phyloP scores from a whole-genome alignment of 2,797 vertebrate genomes.

The Trachurus trachurus region DNA sequence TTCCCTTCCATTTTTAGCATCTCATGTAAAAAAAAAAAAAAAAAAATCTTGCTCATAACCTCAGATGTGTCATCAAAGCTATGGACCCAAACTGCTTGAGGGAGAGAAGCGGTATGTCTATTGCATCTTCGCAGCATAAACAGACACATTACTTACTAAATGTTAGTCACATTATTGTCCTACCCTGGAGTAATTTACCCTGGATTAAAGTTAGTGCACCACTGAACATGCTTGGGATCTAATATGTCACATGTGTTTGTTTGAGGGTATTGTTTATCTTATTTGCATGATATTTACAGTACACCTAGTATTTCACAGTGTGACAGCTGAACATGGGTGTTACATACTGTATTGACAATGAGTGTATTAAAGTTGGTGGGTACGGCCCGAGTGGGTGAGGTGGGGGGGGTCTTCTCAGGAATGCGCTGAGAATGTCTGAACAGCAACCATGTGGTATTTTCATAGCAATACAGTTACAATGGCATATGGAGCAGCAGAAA shows the following conservation, averaged over 20 bases:
- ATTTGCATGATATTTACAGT: neutral
- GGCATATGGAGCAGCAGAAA: no score
- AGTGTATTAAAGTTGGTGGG: neutral
- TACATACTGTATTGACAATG: neutral
- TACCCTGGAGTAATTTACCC: slow-evolving; percentile 6
- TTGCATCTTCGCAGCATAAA: slow-evolving; percentile 53
- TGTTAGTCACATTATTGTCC: slow-evolving; percentile 31
- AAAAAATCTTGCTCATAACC: slow-evolving; percentile 69
- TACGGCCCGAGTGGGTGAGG: neutral
- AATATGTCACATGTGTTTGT: neutral
- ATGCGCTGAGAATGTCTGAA: no score
- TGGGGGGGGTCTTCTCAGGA: neutral
- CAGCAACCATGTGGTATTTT: no score
- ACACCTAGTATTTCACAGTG: neutral
- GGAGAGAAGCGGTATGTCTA: slow-evolving; percentile 49
- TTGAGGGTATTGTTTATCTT: neutral
- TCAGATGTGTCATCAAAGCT: slow-evolving; percentile 83
- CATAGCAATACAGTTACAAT: no score
- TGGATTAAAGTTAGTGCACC: neutral
- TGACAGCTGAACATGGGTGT: slow-evolving; percentile 4
- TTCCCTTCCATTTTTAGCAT: slow-evolving; percentile 85
- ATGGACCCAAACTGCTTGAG: slow-evolving; percentile 60
- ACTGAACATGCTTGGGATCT: slow-evolving; percentile 1
- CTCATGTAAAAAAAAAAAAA: slow-evolving; percentile 60
- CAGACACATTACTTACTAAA: slow-evolving; percentile 35